Conservation (phyloP, 2,113 vertebrate species). For the Ptychochromis oligacanthus region DNA sequence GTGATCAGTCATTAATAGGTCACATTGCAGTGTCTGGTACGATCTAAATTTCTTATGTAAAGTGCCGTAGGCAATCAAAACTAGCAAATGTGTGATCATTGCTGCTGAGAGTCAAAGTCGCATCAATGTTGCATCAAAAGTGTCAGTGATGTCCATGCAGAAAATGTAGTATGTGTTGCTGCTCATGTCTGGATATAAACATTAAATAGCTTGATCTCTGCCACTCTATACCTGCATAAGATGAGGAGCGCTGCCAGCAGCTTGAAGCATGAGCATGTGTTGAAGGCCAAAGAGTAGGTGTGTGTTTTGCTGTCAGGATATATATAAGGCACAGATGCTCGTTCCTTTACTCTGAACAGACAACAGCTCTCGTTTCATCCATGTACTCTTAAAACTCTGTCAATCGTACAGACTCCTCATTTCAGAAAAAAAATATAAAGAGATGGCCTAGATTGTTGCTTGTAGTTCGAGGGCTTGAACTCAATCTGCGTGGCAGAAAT, state of each 20-base stretch:
- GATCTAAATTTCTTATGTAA: neutral
- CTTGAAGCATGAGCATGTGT: constrained; percentile 17
- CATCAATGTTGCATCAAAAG: neutral
- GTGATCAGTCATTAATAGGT: neutral
- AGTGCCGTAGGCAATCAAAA: neutral
- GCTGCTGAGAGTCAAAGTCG: neutral
- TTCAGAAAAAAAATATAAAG: constrained; percentile 53
- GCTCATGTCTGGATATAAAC: neutral
- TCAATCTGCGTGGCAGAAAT: constrained; percentile 63
- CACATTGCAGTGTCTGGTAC: neutral
- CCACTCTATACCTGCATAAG: neutral
- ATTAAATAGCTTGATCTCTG: constrained; percentile 18
- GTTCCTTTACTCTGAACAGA: constrained; percentile 25
- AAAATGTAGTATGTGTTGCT: neutral
- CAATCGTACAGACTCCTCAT: constrained; percentile 51
- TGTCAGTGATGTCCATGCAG: neutral
- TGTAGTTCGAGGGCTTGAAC: constrained; percentile 69
- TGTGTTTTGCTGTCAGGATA: constrained; percentile 18
- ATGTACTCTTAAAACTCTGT: constrained; percentile 56
- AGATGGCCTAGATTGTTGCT: constrained; percentile 36
- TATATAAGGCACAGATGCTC: neutral
- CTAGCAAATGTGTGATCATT: neutral
- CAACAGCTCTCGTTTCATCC: constrained; percentile 44
- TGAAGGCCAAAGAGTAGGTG: constrained; percentile 24
- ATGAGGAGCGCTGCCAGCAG: neutral